These are phyloP conservation scores for Tachuris rubrigastra DNA, from an alignment of 2,113 vertebrate genomes.

Conservation along the genomic window DNA sequence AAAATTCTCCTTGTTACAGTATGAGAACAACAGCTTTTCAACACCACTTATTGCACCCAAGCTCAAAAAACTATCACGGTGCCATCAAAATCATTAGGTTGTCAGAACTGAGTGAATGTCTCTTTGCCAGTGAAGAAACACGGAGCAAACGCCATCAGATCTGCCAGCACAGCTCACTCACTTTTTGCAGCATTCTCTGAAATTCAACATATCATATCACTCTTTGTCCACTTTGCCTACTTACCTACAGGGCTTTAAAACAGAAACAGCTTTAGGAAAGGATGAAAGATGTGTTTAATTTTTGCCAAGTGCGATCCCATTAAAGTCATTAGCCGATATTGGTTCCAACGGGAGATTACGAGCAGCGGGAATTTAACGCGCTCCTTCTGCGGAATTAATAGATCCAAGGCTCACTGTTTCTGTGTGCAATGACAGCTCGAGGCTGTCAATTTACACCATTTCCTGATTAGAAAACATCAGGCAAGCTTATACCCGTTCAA, in stretches of 20 bases:
- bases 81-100: background rate
- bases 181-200: conserved; percentile 7
- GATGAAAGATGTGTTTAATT: conserved; percentile 49
- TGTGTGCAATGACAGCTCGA: background rate
- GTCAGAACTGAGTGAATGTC: background rate
- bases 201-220: background rate
- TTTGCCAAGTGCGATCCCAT: background rate
- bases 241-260: background rate
- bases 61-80: background rate
- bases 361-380: background rate
- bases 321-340: conserved; percentile 21
- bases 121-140: background rate
- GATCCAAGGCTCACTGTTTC: background rate
- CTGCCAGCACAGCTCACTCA: background rate
- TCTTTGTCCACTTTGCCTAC: background rate
- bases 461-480: background rate
- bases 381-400: conserved; percentile 18
- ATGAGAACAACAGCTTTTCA: background rate
- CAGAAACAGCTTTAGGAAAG: conserved; percentile 15
- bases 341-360: background rate
- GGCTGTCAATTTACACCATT: background rate
- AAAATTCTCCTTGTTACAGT: background rate
- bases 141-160: background rate
- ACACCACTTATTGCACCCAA: background rate
- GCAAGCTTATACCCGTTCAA: background rate